A percentile compares a stretch with the other conserved stretches of the same genome.
Conservation (phyloP, 2,888 invertebrate species). For the Metallyticus violacea region DNA sequence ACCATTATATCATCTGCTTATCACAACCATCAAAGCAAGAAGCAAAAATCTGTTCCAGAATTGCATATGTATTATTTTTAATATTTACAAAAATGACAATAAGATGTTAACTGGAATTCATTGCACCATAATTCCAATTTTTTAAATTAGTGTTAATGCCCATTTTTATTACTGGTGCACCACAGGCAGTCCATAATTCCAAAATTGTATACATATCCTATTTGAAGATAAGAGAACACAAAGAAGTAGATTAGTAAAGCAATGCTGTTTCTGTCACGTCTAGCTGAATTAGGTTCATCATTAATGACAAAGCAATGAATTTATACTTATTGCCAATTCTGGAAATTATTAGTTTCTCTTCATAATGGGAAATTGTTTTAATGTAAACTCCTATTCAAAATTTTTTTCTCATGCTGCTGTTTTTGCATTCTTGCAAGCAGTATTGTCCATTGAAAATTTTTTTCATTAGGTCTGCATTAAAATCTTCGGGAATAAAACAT, state of each 20-base stretch:
- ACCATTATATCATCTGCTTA: background rate
- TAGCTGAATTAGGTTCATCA: background rate
- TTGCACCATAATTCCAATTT: background rate
- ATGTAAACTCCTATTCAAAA: background rate
- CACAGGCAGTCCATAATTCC: no score
- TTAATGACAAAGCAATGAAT: background rate
- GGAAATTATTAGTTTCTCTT: background rate
- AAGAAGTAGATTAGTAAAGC: background rate
- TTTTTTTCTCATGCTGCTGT: background rate
- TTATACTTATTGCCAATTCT: background rate
- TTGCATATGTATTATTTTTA: background rate
- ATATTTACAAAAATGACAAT: background rate
- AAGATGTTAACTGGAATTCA: background rate
- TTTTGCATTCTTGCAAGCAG: background rate
- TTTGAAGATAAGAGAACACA: background rate
- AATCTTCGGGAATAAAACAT: background rate
- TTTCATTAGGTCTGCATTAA: background rate
- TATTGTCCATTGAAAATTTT: background rate
- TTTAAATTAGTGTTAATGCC: no score
- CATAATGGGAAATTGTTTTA: background rate
- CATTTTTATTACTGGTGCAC: no score
- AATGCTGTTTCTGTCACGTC: background rate
- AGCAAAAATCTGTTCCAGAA: background rate
- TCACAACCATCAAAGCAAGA: background rate
- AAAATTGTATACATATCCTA: background rate